These are phyloP conservation scores for Venustoraphidia nigricollis DNA, from an alignment of 2,888 invertebrate genomes.

Conservation along the genomic window DNA sequence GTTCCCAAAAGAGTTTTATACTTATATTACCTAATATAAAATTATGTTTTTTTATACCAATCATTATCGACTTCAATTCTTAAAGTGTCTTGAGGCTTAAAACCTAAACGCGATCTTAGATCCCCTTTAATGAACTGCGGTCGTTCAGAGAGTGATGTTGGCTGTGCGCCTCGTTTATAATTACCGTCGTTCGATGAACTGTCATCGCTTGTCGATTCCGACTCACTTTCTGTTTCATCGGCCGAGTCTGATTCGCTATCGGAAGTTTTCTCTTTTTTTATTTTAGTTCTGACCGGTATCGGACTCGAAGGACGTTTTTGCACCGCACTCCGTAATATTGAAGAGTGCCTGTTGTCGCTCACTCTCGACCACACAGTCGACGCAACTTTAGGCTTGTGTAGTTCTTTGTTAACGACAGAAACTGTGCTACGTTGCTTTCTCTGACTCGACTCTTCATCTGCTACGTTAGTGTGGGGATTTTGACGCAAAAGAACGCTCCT, in stretches of 20 bases:
- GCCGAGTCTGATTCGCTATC: background rate
- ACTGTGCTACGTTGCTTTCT: conserved; percentile 25
- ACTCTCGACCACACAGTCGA: conserved; percentile 18
- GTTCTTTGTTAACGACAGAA: conserved; percentile 25
- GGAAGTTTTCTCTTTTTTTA: background rate
- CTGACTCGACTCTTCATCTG: conserved; percentile 9
- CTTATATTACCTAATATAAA: conserved; percentile 4
- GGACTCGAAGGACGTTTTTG: too few species aligned
- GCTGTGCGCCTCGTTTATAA: background rate
- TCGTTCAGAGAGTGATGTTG: conserved; percentile 7
- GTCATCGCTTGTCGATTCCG: conserved; percentile 7
- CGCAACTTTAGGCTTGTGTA: conserved; percentile 18
- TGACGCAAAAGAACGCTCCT: too few species aligned
- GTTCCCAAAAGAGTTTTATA: background rate
- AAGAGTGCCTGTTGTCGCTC: background rate
- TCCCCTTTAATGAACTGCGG: conserved; percentile 17
- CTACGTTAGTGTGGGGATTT: conserved; percentile 7
- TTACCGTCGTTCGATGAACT: background rate
- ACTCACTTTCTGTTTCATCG: conserved; percentile 5
- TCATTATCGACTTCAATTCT: conserved; percentile 24
- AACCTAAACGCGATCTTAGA: conserved; percentile 9
- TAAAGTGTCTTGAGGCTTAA: conserved; percentile 17
- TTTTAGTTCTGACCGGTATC: too few species aligned
- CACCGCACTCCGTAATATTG: too few species aligned
- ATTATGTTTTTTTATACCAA: conserved; percentile 16